Evolutionary conservation across 2,797 vertebrate species (phyloP).

Genomic region (Harpagifer antarcticus): DNA sequence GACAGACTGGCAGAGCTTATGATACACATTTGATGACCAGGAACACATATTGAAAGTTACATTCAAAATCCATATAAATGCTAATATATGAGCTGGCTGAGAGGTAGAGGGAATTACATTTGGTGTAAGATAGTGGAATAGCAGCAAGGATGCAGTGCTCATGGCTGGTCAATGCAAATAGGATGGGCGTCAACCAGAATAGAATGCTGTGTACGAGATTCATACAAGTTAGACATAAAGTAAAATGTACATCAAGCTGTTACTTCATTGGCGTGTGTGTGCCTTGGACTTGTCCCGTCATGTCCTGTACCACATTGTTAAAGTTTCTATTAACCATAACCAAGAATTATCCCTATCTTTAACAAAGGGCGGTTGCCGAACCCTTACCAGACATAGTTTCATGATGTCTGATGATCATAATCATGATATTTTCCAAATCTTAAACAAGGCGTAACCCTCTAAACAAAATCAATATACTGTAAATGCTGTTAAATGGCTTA

Average conservation of each 20-base stretch:
- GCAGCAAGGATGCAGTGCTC: not conserved
- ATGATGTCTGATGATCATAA: no score
- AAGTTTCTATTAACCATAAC: no score
- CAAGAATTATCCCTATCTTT: no score
- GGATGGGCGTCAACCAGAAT: not conserved
- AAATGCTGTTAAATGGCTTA: not conserved
- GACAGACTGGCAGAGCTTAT: not conserved
- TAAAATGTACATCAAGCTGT: no score
- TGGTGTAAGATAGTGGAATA: not conserved
- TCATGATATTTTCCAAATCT: no score
- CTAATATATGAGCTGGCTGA: not conserved
- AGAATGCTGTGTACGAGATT: not conserved
- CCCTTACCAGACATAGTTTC: no score
- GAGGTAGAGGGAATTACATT: not conserved
- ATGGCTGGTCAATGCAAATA: not conserved
- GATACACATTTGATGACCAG: not conserved
- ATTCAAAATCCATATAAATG: not conserved
- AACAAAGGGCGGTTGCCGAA: no score
- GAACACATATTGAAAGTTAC: not conserved
- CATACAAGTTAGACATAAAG: no score
- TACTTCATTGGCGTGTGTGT: not conserved
- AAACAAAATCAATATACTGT: no score
- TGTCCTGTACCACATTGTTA: no score
- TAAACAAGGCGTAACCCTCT: no score
- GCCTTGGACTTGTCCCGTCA: no score